Base-by-base conservation (phyloP, 2,888 invertebrate genomes). In the Parthenolecanium corni region DNA sequence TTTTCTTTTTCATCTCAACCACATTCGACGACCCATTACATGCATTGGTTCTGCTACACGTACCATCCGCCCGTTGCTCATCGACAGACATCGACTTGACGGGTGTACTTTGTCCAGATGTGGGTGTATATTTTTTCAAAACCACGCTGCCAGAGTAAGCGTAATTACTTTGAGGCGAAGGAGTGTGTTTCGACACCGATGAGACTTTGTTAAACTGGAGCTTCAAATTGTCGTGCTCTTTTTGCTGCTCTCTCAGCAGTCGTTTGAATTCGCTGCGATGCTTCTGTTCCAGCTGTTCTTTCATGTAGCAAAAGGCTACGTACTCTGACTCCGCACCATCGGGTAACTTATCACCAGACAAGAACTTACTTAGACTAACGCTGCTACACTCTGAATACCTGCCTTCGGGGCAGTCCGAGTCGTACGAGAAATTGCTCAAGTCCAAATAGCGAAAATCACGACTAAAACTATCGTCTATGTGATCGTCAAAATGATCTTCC, bases 341-440 rank as follows among this genome's bases (percentile, higher is more conserved):
- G 5, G 51, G 38, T 40, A 36, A 38, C 40, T 25, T 51, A 18
- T 51, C 47, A 14, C 36, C 20, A 14, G 49, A 14, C 3, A 61
- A 31, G 23, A 61, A 61, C 51, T 61, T 61, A 40, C 38, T 51
- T 14, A 61, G 49, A 23, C 61, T 61, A 25, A 61, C 61, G 61
- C 61, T 61, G 16, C 61, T 61, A 16, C 61, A 61, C 20, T 61
- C 61, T 11, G 61, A 61, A 14, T 21, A 23, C 2, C 49, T 18
- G 1, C 57, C 57, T 9, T 49, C 38, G 1, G 47, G 21, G 16
- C 47, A 46, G 14, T 58, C 58, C 25, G 31, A 36, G 18, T 25
- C 6, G 14, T 52, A 14, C 4, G 36, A 20, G 21, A 47, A 49
- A 49, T 18, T 61, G 38, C 51, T 38, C 0, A 51, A 9, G 51